Percentiles rank a stretch among this genome's conserved stretches.
phyloP scores from a whole-genome alignment of 1,140 invertebrate species.

The Neotoxoptera formosana region DNA sequence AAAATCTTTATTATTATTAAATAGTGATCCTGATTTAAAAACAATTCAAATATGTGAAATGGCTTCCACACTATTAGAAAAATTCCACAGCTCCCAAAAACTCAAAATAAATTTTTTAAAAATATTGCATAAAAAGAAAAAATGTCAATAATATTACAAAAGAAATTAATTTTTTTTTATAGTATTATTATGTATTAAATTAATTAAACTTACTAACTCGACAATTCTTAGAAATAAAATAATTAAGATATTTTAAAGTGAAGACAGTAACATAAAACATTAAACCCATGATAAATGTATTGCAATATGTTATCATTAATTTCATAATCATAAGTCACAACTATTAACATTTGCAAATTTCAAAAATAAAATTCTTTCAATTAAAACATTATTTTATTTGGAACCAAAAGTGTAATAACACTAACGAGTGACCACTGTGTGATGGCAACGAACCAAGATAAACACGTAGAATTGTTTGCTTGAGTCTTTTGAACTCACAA shows the following conservation, averaged over 20 bases:
- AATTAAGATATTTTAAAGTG: not conserved
- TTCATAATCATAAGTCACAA: not conserved
- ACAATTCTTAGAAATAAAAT: not conserved
- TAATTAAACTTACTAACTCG: not conserved
- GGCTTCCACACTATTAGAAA: too few species aligned
- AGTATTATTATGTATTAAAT: not conserved
- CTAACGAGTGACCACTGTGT: not conserved
- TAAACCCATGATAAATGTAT: not conserved
- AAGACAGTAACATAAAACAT: not conserved
- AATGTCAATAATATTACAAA: not conserved
- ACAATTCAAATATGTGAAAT: too few species aligned
- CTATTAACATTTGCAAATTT: not conserved
- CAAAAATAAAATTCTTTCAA: conserved; percentile 20
- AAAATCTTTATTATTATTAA: too few species aligned
- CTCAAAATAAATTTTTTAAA: not conserved
- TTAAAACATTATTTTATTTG: not conserved
- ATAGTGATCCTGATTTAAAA: too few species aligned
- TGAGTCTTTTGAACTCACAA: not conserved
- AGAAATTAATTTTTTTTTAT: not conserved
- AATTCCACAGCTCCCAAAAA: too few species aligned
- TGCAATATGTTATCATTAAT: not conserved
- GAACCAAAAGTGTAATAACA: conserved; percentile 26
- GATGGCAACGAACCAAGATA: conserved; percentile 18
- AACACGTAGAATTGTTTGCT: not conserved
- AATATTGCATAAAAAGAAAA: not conserved